Conservation (phyloP, 1,140 invertebrate genomes). For the Lepidurus packardi region DNA sequence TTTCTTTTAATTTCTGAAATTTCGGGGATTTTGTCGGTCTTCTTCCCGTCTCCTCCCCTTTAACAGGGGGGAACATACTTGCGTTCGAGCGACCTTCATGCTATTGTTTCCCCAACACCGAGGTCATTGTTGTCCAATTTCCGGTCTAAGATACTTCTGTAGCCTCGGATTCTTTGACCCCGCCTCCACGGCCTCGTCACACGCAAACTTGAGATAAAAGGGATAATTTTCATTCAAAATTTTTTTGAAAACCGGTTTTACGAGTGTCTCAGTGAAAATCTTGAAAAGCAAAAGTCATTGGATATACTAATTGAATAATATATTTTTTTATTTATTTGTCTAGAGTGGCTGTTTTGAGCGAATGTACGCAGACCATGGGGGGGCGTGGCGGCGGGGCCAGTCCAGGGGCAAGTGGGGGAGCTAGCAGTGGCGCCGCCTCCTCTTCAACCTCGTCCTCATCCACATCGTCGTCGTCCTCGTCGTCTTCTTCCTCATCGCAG, state of each 20-base stretch:
- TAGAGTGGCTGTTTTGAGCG: slow-evolving; percentile 75
- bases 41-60: too few relatives aligned
- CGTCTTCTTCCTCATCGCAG: background rate
- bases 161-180: background rate
- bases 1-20: too few relatives aligned
- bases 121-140: slow-evolving; percentile 1
- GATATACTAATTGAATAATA: background rate
- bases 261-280: too few relatives aligned
- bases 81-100: background rate
- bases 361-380: slow-evolving; percentile 61
- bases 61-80: too few relatives aligned
- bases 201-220: background rate
- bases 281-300: too few relatives aligned
- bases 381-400: slow-evolving; percentile 26
- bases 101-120: background rate
- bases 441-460: slow-evolving; percentile 27
- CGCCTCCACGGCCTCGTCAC: background rate
- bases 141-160: background rate
- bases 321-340: slow-evolving; percentile 34
- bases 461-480: slow-evolving; percentile 15
- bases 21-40: too few relatives aligned
- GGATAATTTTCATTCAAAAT: background rate
- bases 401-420: slow-evolving; percentile 26
- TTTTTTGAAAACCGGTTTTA: too few relatives aligned
- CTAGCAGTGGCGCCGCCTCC: slow-evolving; percentile 27